These are phyloP conservation scores for Ammospiza nelsoni DNA, from an alignment of 2,113 vertebrate species.

Conservation along the genomic window DNA sequence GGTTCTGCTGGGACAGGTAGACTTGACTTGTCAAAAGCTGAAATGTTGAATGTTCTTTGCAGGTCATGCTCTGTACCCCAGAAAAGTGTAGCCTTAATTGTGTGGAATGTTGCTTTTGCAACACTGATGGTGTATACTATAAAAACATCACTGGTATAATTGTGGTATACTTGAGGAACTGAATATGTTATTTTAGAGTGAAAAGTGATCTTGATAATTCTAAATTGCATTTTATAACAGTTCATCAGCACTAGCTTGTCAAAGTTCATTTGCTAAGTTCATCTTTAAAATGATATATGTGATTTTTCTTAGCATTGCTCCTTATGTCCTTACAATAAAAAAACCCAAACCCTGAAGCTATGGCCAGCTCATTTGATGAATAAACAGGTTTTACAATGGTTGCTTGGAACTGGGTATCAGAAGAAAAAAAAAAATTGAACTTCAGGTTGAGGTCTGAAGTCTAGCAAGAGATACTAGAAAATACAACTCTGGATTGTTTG, in stretches of 20 bases:
- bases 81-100: not conserved
- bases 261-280: not conserved
- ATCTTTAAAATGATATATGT: fast-evolving
- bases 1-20: not conserved
- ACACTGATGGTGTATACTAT: not conserved
- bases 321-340: not conserved
- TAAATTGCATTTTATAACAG: not conserved
- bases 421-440: not conserved
- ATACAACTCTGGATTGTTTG: not conserved
- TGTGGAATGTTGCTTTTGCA: not conserved
- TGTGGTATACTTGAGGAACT: not conserved
- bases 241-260: not conserved
- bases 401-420: not conserved
- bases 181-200: not conserved
- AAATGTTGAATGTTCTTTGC: not conserved
- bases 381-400: not conserved
- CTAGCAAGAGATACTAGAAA: not conserved
- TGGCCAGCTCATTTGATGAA: not conserved
- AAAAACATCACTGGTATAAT: not conserved
- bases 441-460: not conserved
- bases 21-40: not conserved
- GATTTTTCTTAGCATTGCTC: not conserved
- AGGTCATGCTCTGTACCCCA: not conserved
- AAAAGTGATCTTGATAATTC: not conserved
- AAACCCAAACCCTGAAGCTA: not conserved